These are phyloP conservation scores for Mycalesis mineus DNA, from an alignment of 2,888 invertebrate species.

Conservation along the genomic window DNA sequence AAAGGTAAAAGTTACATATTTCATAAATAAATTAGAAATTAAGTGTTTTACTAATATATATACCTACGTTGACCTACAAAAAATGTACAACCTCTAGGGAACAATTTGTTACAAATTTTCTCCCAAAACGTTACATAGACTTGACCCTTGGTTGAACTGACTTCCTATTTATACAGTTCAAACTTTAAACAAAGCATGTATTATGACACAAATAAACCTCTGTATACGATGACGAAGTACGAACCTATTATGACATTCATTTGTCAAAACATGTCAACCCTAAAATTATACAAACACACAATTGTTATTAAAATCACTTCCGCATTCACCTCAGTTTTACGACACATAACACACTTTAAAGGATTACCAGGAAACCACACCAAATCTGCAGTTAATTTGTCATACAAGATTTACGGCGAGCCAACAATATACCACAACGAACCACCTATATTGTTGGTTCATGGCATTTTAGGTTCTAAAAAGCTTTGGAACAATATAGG, in stretches of 20 bases:
- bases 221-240: too few species aligned
- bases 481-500: conserved; percentile 91
- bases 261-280: conserved; percentile 25
- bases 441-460: conserved; percentile 78
- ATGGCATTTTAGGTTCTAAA: conserved; percentile 92
- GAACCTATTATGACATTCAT: conserved; percentile 12
- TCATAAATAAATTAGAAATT: too few species aligned
- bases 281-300: conserved; percentile 18
- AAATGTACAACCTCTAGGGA: too few species aligned
- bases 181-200: too few species aligned
- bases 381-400: conserved; percentile 46
- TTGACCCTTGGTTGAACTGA: too few species aligned
- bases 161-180: too few species aligned
- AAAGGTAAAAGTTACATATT: too few species aligned
- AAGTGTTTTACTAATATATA: too few species aligned
- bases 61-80: too few species aligned
- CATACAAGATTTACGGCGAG: conserved; percentile 55
- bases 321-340: conserved; percentile 11
- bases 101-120: too few species aligned
- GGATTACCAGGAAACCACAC: conserved; percentile 16
- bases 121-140: too few species aligned
- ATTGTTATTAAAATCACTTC: conserved; percentile 18
- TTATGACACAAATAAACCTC: too few species aligned
- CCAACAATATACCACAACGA: conserved; percentile 35
- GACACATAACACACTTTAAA: conserved; percentile 17